Evolutionary conservation across 2,888 invertebrate genomes (phyloP), one percentile per base, ranked within the genome.

Genomic region (Rotaria socialis): DNA sequence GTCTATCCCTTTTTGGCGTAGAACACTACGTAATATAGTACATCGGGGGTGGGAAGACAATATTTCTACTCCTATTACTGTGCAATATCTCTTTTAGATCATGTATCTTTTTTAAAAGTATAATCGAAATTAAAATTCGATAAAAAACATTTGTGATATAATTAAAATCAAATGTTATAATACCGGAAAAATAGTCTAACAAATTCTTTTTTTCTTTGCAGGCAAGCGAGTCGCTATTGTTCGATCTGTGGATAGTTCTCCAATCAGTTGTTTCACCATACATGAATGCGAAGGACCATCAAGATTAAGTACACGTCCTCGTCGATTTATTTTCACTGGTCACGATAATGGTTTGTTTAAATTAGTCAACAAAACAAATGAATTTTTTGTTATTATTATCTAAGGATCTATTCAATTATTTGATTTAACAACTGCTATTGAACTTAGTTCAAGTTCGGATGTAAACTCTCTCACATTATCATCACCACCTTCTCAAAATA

Each of bases 251-350:
- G 98, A 98, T 92, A 94, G 94, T 2, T 95, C 96, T 22, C 94
- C 95, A 24, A 96, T 99, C 86, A 96, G 96, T 86, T 95, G 96
- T 27, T 98, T 97, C 92, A 95, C 95, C 91, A 96, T 97, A 22
- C 97, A 97, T 90, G 97, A 98, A 91, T 97, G 97, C 91, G 98
- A 98, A 91, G 97, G 97, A 2, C 96, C 96, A 1, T 94, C 95
- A 89, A 93, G 97, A 27, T 95, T 96, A 94, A 96, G 95, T 2
- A 95, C 95, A 19, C 92, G 95, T 86, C 96, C 96, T 14, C 93
- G 96, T 8, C 92, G 97, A 60, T 91, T 90, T 87, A 89, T 90
- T 74, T 91, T 90, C 88, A 91, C 91, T 14, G 91, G 91, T 2
- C 91, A 91, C 88, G 88, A 89, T 43, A 91, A 91, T 88, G 91